Evolutionary conservation across 2,797 vertebrate genomes (phyloP).

Genomic region (Pseudopleuronectes americanus): DNA sequence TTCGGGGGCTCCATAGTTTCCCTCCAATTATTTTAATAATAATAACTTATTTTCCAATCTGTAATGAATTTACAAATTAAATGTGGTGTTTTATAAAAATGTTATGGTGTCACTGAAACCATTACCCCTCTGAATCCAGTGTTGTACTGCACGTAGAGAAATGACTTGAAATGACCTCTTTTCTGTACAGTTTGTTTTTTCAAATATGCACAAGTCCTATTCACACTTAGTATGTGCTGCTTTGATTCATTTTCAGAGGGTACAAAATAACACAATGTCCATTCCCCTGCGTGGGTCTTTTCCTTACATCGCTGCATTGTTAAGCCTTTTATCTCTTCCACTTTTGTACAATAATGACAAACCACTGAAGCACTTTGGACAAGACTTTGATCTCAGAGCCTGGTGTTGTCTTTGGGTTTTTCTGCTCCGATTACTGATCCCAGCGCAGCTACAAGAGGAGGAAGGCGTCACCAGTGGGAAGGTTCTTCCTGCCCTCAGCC

Average conservation of each 20-base stretch:
- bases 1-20: no score
- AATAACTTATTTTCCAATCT: no score
- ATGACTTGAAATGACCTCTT: no score
- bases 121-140: no score
- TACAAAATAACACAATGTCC: background rate
- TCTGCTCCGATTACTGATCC: slow-evolving; percentile 59
- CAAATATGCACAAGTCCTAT: no score
- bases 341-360: slow-evolving; percentile 69
- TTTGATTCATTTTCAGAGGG: background rate
- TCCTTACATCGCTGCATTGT: background rate
- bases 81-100: no score
- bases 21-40: no score
- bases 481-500: slow-evolving; percentile 37
- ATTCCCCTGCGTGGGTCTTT: background rate
- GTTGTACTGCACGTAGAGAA: no score
- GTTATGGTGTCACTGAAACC: no score
- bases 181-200: no score
- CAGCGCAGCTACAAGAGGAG: slow-evolving; percentile 30
- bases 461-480: slow-evolving; percentile 47
- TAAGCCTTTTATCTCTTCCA: slow-evolving; percentile 43
- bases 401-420: slow-evolving; percentile 71
- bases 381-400: slow-evolving; percentile 77
- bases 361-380: slow-evolving; percentile 45
- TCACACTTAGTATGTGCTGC: background rate
- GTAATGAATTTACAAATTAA: no score